These are phyloP conservation scores for Choloepus didactylus DNA, from an alignment of 2,797 vertebrate genomes.

Conservation along the genomic window DNA sequence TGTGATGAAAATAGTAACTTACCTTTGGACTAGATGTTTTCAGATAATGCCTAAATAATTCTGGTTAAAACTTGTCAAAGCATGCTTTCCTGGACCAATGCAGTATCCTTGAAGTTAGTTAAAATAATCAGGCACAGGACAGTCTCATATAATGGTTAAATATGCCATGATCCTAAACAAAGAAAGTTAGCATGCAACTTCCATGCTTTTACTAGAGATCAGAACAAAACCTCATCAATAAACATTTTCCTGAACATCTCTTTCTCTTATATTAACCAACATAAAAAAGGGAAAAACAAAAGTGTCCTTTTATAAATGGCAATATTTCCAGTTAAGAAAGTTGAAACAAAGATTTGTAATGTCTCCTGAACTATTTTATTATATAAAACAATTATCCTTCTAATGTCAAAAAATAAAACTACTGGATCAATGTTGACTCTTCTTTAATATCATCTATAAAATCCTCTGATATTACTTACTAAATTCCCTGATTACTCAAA, in stretches of 20 bases:
- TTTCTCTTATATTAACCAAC: constrained; percentile 82
- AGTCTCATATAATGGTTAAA: constrained; percentile 78
- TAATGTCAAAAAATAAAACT: constrained; percentile 95
- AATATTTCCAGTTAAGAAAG: constrained; percentile 83
- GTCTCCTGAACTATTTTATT: constrained; percentile 90
- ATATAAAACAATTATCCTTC: constrained; percentile 92
- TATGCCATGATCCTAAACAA: constrained; percentile 80
- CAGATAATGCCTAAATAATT: constrained; percentile 73
- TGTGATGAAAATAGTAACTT: constrained; percentile 78
- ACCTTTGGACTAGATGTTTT: constrained; percentile 80
- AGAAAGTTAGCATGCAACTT: constrained; percentile 78
- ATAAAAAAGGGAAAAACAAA: constrained; percentile 80
- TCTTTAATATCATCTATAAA: constrained; percentile 82
- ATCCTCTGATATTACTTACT: constrained; percentile 78
- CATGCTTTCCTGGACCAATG: constrained; percentile 73
- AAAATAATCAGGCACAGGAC: constrained; percentile 77
- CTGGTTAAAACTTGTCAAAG: constrained; percentile 71
- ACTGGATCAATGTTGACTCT: constrained; percentile 86
- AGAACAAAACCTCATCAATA: constrained; percentile 77
- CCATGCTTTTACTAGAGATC: constrained; percentile 77
- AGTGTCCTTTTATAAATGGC: constrained; percentile 80
- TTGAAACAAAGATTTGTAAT: constrained; percentile 91
- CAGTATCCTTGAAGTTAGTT: constrained; percentile 74
- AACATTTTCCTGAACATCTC: constrained; percentile 79
- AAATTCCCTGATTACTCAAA: constrained; percentile 87